Conservation (phyloP, 92 coral and sea anemone species). For the Paramuricea clavata region DNA sequence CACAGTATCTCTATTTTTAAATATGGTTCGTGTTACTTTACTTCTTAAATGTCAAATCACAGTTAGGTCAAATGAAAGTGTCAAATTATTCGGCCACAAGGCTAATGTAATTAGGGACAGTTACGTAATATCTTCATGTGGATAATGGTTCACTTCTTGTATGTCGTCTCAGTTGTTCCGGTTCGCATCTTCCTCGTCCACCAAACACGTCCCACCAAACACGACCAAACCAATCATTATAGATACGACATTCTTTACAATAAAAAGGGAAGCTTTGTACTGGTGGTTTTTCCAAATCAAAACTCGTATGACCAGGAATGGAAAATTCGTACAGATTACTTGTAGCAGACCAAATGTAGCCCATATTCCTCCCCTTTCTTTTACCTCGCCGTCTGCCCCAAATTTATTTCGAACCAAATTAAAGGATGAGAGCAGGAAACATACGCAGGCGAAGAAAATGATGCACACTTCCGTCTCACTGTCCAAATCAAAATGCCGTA, state of each 20-base stretch:
- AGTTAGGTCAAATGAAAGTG: too few relatives aligned
- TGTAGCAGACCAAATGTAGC: background rate
- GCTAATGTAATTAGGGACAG: too few relatives aligned
- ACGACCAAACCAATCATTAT: background rate
- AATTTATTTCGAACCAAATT: constrained; percentile 23
- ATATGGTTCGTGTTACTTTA: too few relatives aligned
- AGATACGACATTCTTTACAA: constrained; percentile 7
- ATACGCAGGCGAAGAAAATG: constrained; percentile 4
- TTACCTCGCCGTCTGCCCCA: background rate
- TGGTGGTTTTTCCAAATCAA: background rate
- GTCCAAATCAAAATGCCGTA: constrained; percentile 9
- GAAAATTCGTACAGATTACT: background rate
- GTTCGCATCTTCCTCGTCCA: too few relatives aligned
- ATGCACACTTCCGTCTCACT: background rate
- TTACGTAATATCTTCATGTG: too few relatives aligned
- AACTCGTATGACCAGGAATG: background rate
- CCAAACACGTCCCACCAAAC: too few relatives aligned
- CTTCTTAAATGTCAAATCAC: too few relatives aligned
- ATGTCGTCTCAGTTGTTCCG: too few relatives aligned
- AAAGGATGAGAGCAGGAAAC: background rate
- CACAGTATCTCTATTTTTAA: too few relatives aligned
- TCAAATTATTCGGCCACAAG: too few relatives aligned
- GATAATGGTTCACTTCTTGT: too few relatives aligned
- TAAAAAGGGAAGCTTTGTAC: constrained; percentile 24
- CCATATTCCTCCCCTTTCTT: background rate